Evolutionary conservation across 2,797 vertebrate species (phyloP), one percentile per base, ranked within the genome.

Genomic region (Schizopygopsis malacanthus): DNA sequence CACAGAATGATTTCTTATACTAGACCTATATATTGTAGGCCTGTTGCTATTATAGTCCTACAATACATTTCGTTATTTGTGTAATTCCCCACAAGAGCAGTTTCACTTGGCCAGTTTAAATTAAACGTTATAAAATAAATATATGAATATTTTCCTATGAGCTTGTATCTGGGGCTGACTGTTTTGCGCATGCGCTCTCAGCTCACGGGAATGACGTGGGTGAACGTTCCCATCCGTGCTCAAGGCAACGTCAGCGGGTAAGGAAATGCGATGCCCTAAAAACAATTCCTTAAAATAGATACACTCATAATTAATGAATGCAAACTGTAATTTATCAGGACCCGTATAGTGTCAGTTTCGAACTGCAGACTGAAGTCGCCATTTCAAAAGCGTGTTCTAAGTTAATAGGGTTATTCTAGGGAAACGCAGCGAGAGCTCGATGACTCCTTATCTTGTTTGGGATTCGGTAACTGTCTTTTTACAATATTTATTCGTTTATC

Each of bases 221-320:
- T 72, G 82, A 78, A 87, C 86, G 77, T 71, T 81, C 84, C 77
- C 86, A 25, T 83, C 63, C 85, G 80, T 87, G 54, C 63, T 43
- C 8, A 54, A 69, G 87, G 79, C 82, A 25, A 77, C 87, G 89
- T 87, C 89, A 84, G 87, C 81, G 84, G 83, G 85, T 83, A 69
- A 85, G 63, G 75, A 90, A 85, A 54, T 39, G n/a, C 28, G 45
- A 52, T n/a, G 59, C 37, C 56, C 7, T 78, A 20, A 81, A 45
- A 71, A 71, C 56, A 63, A 50, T 67, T 43, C 43, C 39, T 22
- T 73, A 2, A 61, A 72, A 70, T 61, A 67, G 56, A 67, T 16
- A n/a, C 18, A 7, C 6, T 50, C 1, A 61, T 80, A 5, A 45
- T 43, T n/a, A 43, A 56, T 79, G 33, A 79, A n/a, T 52, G 18